Conservation (phyloP, 2,113 vertebrate species). For the Scytalopus superciliaris region DNA sequence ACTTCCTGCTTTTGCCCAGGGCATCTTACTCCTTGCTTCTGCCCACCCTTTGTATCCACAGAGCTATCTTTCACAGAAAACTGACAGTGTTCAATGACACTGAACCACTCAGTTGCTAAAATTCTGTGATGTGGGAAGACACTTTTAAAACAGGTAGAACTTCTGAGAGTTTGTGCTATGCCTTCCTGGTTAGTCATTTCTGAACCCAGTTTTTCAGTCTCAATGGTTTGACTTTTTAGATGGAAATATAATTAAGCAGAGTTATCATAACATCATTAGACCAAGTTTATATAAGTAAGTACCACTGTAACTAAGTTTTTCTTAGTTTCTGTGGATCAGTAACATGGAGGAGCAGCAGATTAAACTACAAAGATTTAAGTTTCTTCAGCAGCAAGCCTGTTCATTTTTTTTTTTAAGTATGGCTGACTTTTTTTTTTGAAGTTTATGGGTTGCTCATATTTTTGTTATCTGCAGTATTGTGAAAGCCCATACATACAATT, state of each 20-base stretch:
- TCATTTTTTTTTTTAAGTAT: accelerated
- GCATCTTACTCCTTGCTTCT: not conserved
- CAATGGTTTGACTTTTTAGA: not conserved
- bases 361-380: not conserved
- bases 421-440: not conserved
- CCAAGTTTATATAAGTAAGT: not conserved
- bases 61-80: not conserved
- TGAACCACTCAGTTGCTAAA: not conserved
- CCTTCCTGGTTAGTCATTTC: not conserved
- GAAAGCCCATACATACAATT: not conserved
- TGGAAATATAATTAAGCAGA: not conserved
- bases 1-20: not conserved
- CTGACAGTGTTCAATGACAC: accelerated
- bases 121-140: not conserved
- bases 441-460: not conserved
- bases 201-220: not conserved
- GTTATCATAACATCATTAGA: not conserved
- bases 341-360: not conserved
- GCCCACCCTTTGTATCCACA: not conserved
- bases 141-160: not conserved
- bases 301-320: not conserved
- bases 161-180: not conserved
- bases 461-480: not conserved
- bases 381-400: not conserved
- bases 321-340: not conserved